These are phyloP conservation scores for Ascidia mentula DNA, from an alignment of 23 tunicate species.

Conservation along the genomic window DNA sequence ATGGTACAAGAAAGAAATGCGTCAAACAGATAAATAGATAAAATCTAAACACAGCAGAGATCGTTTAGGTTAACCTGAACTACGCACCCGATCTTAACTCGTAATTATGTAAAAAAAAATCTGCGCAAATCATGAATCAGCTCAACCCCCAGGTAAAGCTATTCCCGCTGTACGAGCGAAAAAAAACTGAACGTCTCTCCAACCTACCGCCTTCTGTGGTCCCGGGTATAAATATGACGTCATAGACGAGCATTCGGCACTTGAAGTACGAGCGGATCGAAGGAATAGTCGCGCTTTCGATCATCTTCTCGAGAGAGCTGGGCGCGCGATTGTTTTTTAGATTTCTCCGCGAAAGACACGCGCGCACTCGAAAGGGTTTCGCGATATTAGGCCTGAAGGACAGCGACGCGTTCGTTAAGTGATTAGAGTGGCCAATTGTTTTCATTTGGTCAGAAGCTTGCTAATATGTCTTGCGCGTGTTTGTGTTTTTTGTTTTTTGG, in stretches of 20 bases:
- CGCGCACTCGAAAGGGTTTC: background rate
- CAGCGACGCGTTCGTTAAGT: background rate
- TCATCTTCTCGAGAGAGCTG: background rate
- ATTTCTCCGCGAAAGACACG: background rate
- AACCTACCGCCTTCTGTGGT: background rate
- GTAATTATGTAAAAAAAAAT: too few species aligned
- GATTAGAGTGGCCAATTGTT: slow-evolving; percentile 7
- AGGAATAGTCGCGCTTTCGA: background rate
- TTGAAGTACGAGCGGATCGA: background rate
- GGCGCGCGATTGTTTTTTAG: background rate
- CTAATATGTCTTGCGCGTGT: background rate
- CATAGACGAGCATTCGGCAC: background rate
- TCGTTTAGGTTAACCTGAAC: too few species aligned
- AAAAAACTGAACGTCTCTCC: too few species aligned
- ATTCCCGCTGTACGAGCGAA: too few species aligned
- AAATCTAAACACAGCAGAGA: too few species aligned
- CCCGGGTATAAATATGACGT: background rate
- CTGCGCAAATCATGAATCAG: too few species aligned
- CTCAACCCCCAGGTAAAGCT: too few species aligned
- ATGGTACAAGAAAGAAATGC: too few species aligned
- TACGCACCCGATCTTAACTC: too few species aligned
- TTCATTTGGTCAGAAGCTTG: background rate
- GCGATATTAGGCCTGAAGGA: background rate
- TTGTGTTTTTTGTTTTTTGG: too few species aligned
- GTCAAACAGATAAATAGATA: too few species aligned